Percentiles rank a stretch among this genome's conserved stretches.
phyloP scores from a whole-genome alignment of 2,797 vertebrate species.

The Gadopsis marmoratus region DNA sequence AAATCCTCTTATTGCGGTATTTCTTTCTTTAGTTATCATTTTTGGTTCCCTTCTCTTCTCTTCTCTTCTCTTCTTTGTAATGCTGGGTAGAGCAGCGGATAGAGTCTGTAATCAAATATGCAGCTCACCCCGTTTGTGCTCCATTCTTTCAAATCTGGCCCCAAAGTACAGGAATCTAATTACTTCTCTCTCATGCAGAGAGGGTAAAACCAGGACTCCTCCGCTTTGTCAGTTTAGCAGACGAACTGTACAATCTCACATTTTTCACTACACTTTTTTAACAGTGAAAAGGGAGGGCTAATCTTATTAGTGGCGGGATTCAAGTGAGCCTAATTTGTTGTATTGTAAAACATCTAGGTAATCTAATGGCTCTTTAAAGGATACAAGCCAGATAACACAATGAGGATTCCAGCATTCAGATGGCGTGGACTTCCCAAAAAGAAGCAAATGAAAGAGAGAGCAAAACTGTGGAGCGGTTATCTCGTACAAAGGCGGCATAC shows the following conservation, averaged over 20 bases:
- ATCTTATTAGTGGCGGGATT: constrained; percentile 68
- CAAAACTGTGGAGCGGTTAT: constrained; percentile 15
- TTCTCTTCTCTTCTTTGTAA: constrained; percentile 1
- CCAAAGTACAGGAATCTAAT: constrained; percentile 54
- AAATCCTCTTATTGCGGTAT: constrained; percentile 5
- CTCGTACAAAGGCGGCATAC: neutral
- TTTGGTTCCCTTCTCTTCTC: neutral
- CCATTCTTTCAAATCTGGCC: constrained; percentile 47
- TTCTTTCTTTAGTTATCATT: constrained; percentile 23
- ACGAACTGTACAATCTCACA: constrained; percentile 35
- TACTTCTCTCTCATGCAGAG: constrained; percentile 44
- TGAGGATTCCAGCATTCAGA: constrained; percentile 29
- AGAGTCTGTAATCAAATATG: constrained; percentile 42
- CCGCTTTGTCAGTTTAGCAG: constrained; percentile 41
- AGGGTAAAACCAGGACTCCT: constrained; percentile 45
- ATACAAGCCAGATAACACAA: constrained; percentile 60
- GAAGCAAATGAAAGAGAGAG: constrained; percentile 30
- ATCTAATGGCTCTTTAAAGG: constrained; percentile 63
- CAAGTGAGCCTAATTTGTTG: constrained; percentile 65
- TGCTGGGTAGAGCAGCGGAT: constrained; percentile 4
- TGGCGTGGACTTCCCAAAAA: constrained; percentile 53
- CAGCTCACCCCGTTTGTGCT: constrained; percentile 40
- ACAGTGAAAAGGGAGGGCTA: constrained; percentile 48
- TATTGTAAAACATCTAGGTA: constrained; percentile 73
- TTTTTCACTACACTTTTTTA: constrained; percentile 41